phyloP scores from a whole-genome alignment of 2,113 vertebrate species.

The Stigmatopora nigra region DNA sequence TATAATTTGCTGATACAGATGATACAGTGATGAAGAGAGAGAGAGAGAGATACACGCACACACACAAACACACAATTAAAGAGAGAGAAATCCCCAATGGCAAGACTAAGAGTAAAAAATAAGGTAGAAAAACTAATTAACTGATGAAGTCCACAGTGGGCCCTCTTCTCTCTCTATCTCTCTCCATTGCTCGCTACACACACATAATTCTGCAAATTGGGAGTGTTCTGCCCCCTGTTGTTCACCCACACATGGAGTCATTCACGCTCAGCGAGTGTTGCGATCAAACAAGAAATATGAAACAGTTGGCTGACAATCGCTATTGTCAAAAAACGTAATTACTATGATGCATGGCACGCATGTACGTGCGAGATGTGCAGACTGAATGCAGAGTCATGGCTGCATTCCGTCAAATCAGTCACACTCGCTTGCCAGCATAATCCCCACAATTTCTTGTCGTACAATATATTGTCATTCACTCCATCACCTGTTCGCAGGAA shows the following conservation, averaged over 20 bases:
- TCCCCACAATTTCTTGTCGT: not conserved
- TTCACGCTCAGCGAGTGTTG: not conserved
- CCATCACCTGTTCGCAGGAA: not conserved
- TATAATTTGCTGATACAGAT: conserved; percentile 66
- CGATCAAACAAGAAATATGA: conserved; percentile 1
- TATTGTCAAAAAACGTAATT: conserved; percentile 10
- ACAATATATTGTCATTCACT: not conserved
- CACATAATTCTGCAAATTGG: conserved; percentile 4
- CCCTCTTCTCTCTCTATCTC: not conserved
- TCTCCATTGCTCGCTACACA: not conserved
- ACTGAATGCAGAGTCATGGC: not conserved
- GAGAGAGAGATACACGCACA: not conserved
- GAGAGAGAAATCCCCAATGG: conserved; percentile 47
- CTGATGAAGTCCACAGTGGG: conserved; percentile 40
- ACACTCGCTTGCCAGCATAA: not conserved
- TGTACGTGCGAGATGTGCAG: not conserved
- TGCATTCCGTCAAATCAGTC: conserved; percentile 7
- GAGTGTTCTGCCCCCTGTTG: conserved; percentile 39
- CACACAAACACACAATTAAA: not conserved
- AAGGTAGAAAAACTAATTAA: conserved; percentile 64
- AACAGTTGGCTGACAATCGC: not conserved
- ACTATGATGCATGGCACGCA: not conserved
- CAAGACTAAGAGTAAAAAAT: conserved; percentile 50
- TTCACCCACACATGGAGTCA: not conserved
- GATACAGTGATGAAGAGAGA: conserved; percentile 53